Percentiles rank a stretch among this genome's conserved stretches.
Evolutionary conservation across 2,113 vertebrate genomes (phyloP).

Genomic region (Sylvicapra grimmia): DNA sequence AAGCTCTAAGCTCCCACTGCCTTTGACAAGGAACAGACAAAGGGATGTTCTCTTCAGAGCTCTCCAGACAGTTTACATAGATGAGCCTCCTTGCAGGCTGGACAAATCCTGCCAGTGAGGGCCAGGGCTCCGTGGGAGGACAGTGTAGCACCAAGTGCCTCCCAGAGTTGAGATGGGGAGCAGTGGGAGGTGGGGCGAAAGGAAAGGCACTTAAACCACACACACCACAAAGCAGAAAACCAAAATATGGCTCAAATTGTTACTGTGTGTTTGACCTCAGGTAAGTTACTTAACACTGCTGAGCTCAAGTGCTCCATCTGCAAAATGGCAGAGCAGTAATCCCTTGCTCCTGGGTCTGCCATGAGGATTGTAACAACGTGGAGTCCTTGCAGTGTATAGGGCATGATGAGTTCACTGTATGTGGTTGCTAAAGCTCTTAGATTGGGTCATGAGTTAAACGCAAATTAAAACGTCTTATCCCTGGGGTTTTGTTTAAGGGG

Average conservation of each 20-base stretch:
- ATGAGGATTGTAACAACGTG: neutral
- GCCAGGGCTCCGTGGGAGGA: neutral
- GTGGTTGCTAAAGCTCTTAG: neutral
- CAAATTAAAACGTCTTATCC: neutral
- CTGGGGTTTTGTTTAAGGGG: neutral
- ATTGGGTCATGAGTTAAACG: neutral
- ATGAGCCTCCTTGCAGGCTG: neutral
- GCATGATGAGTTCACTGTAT: neutral
- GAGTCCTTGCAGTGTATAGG: neutral
- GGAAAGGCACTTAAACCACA: rapidly evolving
- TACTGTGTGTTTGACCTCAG: neutral
- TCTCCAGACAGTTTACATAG: neutral
- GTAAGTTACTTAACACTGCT: neutral
- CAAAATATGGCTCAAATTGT: neutral
- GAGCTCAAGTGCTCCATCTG: neutral
- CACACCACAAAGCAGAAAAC: neutral
- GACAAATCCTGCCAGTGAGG: neutral
- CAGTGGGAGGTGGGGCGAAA: neutral
- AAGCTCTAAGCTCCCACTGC: neutral
- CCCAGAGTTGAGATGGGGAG: neutral
- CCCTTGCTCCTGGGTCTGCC: neutral
- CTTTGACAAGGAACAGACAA: neutral
- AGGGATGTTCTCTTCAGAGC: neutral
- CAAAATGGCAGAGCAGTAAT: neutral
- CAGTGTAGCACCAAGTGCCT: neutral